Evolutionary conservation across 2,888 invertebrate genomes (phyloP), one percentile per base, ranked within the genome.

Genomic region (Sacculina carcini): DNA sequence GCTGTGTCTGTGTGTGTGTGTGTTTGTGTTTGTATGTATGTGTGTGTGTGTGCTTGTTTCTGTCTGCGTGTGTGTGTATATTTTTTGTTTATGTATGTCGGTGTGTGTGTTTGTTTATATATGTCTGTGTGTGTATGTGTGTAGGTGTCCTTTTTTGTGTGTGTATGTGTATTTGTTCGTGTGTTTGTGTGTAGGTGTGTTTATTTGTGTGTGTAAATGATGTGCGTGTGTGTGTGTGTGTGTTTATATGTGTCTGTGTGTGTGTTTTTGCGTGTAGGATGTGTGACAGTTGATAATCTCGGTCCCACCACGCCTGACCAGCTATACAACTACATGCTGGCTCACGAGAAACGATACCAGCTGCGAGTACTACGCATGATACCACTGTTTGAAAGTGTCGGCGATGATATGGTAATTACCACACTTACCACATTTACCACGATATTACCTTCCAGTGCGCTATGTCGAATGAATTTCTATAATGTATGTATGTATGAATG

Each of bases 271-370:
- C 16, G 61, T 65, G 12, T 61, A 75, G 77, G 75, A 59, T 65
- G 68, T 2, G 63, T 76, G 7, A 68, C 68, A 1, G 69, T 77
- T 50, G 66, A 65, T 40, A 71, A 76, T 7, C 42, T 28, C 60
- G 67, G 56, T 1, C 52, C 76, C 44, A 68, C 73, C 32, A 76
- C 76, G 28, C 71, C 76, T 29, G 67, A 70, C 36, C 75, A 76
- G 52, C 65, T 81, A 9, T 81, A 74, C 65, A 74, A 76, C 52
- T 79, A 79, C 62, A 69, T 81, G 55, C 64, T 79, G 48, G 71
- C 71, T 24, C 75, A 79, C 61, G 75, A 78, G 53, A 72, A 73
- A 56, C 69, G 71, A 23, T 78, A 78, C 61, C 69, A 71, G 34
- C 76, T 80, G 73, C 73, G 72, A 53, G 74, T 76, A 1, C 67